phyloP scores from a whole-genome alignment of 2,797 vertebrate genomes.

The Sciurus carolinensis region DNA sequence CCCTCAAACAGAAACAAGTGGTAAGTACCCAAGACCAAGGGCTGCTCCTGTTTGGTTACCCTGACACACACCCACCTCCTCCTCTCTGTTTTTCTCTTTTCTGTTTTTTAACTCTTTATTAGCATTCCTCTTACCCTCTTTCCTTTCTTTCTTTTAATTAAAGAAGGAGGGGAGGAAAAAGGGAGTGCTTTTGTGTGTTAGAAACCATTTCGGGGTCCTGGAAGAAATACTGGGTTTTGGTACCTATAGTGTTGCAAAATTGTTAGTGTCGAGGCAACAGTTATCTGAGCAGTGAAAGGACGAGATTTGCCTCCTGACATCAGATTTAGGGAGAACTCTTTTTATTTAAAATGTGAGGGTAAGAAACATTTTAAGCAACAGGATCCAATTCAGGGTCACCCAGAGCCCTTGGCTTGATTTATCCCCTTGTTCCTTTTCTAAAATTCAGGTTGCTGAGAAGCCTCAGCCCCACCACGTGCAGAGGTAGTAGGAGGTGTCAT shows the following conservation, averaged over 20 bases:
- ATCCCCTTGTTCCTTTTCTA: not conserved
- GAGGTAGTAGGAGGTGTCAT: not conserved
- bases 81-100: no score
- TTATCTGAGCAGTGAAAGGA: constrained; percentile 60
- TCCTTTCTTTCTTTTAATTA: not conserved
- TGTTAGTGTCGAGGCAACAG: not conserved
- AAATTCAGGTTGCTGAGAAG: not conserved
- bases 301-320: constrained; percentile 51
- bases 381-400: not conserved
- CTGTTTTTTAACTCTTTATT: not conserved
- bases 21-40: constrained; percentile 88
- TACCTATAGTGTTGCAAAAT: not conserved
- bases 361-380: constrained; percentile 14
- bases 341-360: constrained; percentile 51
- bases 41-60: no score
- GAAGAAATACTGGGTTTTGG: constrained; percentile 5
- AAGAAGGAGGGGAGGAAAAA: not conserved
- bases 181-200: constrained; percentile 1
- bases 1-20: constrained; percentile 99
- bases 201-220: constrained; percentile 49
- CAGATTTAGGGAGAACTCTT: not conserved
- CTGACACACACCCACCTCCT: no score
- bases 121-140: not conserved
- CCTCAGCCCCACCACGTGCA: not conserved
- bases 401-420: not conserved